Evolutionary conservation across 2,113 vertebrate species (phyloP).

Genomic region (Lampris incognitus): DNA sequence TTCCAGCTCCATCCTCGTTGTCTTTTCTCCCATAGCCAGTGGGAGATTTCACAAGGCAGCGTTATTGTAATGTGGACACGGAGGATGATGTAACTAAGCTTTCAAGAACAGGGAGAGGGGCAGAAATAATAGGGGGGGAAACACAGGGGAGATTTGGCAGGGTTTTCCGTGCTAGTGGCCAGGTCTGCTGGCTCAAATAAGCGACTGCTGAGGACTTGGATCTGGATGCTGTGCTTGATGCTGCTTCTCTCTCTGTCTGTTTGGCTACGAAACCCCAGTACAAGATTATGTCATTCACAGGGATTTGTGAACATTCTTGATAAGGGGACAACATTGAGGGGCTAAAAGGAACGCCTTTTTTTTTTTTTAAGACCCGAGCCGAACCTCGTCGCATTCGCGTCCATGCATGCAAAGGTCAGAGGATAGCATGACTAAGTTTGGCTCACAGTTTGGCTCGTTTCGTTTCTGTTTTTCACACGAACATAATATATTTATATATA

Average conservation of each 20-base stretch:
- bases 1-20: slow-evolving; percentile 11
- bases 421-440: slow-evolving; percentile 1
- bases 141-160: slow-evolving; percentile 58
- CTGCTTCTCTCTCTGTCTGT: slow-evolving; percentile 68
- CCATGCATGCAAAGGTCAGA: slow-evolving; percentile 45
- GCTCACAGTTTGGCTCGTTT: background rate
- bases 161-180: slow-evolving; percentile 69
- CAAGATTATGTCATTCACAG: slow-evolving; percentile 74
- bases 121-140: slow-evolving; percentile 62
- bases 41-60: slow-evolving; percentile 61
- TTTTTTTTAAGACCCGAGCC: slow-evolving; percentile 5
- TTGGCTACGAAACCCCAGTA: slow-evolving; percentile 63
- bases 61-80: slow-evolving; percentile 75
- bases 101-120: slow-evolving; percentile 64
- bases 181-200: slow-evolving; percentile 73
- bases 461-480: background rate
- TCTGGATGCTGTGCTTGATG: slow-evolving; percentile 62
- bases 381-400: slow-evolving; percentile 23
- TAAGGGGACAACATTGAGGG: slow-evolving; percentile 63
- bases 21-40: slow-evolving; percentile 40
- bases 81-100: slow-evolving; percentile 75
- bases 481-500: no score
- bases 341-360: background rate
- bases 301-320: slow-evolving; percentile 74
- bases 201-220: slow-evolving; percentile 73